Evolutionary conservation across 1,140 invertebrate species (phyloP), one percentile per base, ranked within the genome.

Genomic region (Aphelinus certus): DNA sequence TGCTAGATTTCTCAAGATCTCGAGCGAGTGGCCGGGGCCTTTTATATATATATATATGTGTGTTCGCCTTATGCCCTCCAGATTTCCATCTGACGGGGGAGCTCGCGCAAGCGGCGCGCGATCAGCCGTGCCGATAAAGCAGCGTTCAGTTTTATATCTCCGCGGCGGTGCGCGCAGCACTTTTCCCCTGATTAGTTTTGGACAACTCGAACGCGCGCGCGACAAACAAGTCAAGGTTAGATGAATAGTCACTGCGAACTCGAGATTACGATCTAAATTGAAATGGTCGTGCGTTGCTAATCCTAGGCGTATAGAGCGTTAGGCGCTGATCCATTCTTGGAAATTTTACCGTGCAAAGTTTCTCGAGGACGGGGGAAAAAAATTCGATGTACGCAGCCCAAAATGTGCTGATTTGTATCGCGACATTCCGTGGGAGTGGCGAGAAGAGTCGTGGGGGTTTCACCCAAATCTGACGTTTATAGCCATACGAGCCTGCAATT

Each of bases 101-200:
- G 1, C 2, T 9, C 6, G 56, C 46, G 3, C 46, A 7, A 65
- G 45, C 47, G 49, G n/a, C 49, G 5, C 7, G 55, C 68, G 73
- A 75, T 75, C 62, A 26, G 47, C 48, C 47, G 60, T 60, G 49
- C 47, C 6, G 73, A 75, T 75, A 75, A 61, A 26, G 26, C 48
- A 7, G 46, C 42, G 63, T 56, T 42, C 56, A 51, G 47, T 49
- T 75, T 61, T 56, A 66, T 75, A 70, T 69, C 57, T 51, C 43
- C 43, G 9, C 58, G 51, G 0, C 9, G 26, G 26, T 26, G 26
- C 26, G 46, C 64, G 47, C 65, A 70, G 26, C 45, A 70, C 3
- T 76, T 71, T 76, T 67, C 74, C 65, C 68, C n/a, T 67, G 71
- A 77, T 77, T 74, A 74, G 68, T 77, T 73, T 77, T 62, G 42